Base-by-base conservation (phyloP, 2,113 vertebrate genomes). In the Mesitornis unicolor region DNA sequence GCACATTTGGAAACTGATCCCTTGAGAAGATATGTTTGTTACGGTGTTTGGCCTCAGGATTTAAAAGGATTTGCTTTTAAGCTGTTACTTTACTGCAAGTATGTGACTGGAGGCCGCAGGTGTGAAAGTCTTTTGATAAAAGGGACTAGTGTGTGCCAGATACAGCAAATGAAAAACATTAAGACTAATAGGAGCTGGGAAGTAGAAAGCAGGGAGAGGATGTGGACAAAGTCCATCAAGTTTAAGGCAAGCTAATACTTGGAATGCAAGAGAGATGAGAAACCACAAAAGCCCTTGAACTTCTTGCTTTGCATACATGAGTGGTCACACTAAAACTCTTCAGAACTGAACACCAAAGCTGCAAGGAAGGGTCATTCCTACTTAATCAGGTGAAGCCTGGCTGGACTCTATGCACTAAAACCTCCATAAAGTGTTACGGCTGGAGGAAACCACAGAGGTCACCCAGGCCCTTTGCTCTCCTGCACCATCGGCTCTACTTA, bases 51-150 rank as follows among this genome's bases (percentile, higher is more conserved):
- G 97, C 96, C 90, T 77, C 92, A 81, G 97, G 97, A 97, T 97
- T 97, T 95, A 91, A 92, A 96, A 75, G 94, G 97, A 96, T 98
- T 97, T 97, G 88, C 87, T 96, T 76, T 68, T 60, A 94, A 97
- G 96, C 93, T 53, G 93, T 76, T 95, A 93, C 94, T 97, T 98
- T 93, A 95, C 94, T 95, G 90, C 90, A 93, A 94, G 75, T 77
- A 81, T 88, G 95, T 79, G 69, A 82, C 84, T 68, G 83, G 51
- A 90, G 97, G 97, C 97, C 98, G 98, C 98, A 98, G 98, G 98
- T 98, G 97, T 93, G 70, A 93, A 93, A 93, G 76, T 91, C 87
- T 93, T 98, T 97, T 97, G 97, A 98, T 97, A 95, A 96, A 93
- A 48, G 36, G 26, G 77, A 89, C 97, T 82, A 87, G 85, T 94